Evolutionary conservation across 2,797 vertebrate genomes (phyloP).

Genomic region (Limosa lapponica): DNA sequence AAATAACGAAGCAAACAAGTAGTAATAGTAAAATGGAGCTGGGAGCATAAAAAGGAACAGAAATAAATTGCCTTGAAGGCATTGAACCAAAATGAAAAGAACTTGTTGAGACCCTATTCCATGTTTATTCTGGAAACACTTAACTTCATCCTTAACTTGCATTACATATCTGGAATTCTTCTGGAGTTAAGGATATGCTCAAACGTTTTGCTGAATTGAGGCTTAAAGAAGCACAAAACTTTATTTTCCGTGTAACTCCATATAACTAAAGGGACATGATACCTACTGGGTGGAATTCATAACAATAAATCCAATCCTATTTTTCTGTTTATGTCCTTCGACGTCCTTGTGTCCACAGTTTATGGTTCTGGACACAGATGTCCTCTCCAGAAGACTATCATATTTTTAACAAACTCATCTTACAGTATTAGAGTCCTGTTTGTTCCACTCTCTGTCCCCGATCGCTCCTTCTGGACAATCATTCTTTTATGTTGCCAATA

Average conservation of each 20-base stretch:
- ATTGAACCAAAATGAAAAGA: neutral
- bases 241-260: neutral
- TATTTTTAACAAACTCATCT: neutral
- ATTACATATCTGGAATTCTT: neutral
- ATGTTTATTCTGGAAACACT: neutral
- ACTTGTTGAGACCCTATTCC: neutral
- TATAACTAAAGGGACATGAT: neutral
- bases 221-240: neutral
- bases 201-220: neutral
- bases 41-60: neutral
- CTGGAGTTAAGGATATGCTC: neutral
- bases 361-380: neutral
- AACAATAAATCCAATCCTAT: neutral
- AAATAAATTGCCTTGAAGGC: neutral
- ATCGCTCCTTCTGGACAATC: neutral
- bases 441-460: neutral
- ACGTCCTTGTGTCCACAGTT: neutral
- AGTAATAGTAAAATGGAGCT: neutral
- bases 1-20: neutral
- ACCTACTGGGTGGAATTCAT: neutral
- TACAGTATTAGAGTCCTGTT: neutral
- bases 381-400: neutral
- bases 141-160: neutral
- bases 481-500: constrained; percentile 1
- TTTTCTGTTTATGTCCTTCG: neutral